phyloP scores from a whole-genome alignment of 1,140 invertebrate species.

The Ceratosolen solmsi region DNA sequence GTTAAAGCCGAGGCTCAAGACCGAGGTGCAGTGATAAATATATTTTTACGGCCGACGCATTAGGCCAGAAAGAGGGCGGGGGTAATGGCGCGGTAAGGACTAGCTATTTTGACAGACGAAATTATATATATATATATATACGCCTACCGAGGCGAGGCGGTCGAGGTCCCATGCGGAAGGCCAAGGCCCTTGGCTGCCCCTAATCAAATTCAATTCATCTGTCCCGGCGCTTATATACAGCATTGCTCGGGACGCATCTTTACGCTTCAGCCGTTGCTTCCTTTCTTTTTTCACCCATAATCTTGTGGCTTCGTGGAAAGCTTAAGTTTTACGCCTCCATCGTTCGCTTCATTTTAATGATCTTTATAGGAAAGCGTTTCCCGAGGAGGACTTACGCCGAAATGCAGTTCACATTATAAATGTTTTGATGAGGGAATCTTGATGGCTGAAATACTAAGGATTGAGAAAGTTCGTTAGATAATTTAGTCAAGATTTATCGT shows the following conservation, averaged over 20 bases:
- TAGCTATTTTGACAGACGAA: slow-evolving; percentile 62
- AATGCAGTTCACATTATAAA: too few species aligned
- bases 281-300: too few species aligned
- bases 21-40: slow-evolving; percentile 6
- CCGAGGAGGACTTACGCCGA: background rate
- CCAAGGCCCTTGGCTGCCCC: background rate
- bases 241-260: too few species aligned
- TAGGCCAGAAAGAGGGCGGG: background rate
- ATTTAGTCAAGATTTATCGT: too few species aligned
- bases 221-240: background rate
- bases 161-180: background rate
- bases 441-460: too few species aligned
- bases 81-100: background rate
- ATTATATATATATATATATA: slow-evolving; percentile 59
- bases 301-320: too few species aligned
- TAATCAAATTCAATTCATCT: slow-evolving; percentile 66
- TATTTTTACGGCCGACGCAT: background rate
- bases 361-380: background rate
- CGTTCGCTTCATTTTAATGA: background rate
- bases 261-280: too few species aligned
- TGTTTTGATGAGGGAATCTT: too few species aligned
- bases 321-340: background rate
- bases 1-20: too few species aligned
- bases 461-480: too few species aligned
- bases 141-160: slow-evolving; percentile 38